Evolutionary conservation across 2,113 vertebrate species (phyloP).

Genomic region (Chionis minor): DNA sequence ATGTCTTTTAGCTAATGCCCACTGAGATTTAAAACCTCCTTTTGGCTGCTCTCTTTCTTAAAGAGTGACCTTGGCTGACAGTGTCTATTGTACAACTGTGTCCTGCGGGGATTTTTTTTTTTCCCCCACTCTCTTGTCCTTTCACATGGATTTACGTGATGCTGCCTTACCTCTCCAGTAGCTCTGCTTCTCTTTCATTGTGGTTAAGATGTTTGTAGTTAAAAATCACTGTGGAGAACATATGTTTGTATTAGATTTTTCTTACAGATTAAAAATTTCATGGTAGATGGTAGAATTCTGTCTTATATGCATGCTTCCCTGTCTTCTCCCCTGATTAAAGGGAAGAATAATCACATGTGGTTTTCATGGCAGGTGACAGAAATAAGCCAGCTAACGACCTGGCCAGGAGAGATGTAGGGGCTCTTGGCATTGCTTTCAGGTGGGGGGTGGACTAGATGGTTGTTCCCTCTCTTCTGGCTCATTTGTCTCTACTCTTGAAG

Average conservation of each 20-base stretch:
- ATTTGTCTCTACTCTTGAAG: neutral
- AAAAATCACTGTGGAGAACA: neutral
- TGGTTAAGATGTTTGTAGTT: neutral
- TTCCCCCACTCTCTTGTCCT: neutral
- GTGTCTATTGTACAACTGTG: neutral
- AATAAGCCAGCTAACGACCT: neutral
- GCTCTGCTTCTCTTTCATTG: neutral
- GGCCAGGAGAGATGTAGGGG: too few relatives aligned
- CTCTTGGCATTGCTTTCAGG: neutral
- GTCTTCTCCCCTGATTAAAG: neutral
- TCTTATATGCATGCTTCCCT: neutral
- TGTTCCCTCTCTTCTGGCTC: rapidly evolving
- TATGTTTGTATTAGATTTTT: neutral
- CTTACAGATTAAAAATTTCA: neutral
- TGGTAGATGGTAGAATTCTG: neutral
- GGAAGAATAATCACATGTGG: neutral
- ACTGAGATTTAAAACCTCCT: slow-evolving; percentile 52
- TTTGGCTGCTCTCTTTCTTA: slow-evolving; percentile 37
- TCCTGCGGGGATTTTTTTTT: neutral
- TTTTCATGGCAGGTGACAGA: neutral
- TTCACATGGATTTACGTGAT: neutral
- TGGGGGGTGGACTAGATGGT: rapidly evolving
- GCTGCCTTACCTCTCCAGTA: neutral
- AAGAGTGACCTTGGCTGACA: slow-evolving; percentile 43
- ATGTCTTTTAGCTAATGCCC: slow-evolving; percentile 29